phyloP scores from a whole-genome alignment of 2,888 invertebrate species.

The Patella ulyssiponensis region DNA sequence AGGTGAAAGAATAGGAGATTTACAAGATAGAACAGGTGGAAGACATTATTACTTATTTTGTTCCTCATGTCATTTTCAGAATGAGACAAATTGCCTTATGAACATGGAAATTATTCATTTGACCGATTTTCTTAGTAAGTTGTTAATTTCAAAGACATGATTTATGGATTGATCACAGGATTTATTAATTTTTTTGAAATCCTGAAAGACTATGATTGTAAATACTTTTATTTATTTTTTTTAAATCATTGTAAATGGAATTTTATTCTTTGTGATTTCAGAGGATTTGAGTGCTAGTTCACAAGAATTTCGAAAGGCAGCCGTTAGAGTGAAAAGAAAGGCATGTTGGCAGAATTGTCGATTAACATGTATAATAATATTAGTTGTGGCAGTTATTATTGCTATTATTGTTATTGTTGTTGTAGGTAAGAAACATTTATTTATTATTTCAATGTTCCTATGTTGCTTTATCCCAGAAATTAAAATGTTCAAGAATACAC shows the following conservation, averaged over 20 bases:
- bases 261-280: slow-evolving; percentile 31
- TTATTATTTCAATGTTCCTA: too few species aligned
- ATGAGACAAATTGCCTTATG: too few species aligned
- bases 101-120: too few species aligned
- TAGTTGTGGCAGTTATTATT: slow-evolving; percentile 47
- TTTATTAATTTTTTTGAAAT: too few species aligned
- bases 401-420: slow-evolving; percentile 46
- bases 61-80: too few species aligned
- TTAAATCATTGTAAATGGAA: background rate
- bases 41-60: too few species aligned
- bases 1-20: slow-evolving; percentile 54
- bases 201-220: too few species aligned
- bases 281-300: slow-evolving; percentile 51
- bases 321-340: slow-evolving; percentile 44
- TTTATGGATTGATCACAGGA: background rate
- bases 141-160: background rate
- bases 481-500: too few species aligned
- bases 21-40: slow-evolving; percentile 58
- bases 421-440: slow-evolving; percentile 41
- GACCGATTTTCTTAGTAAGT: too few species aligned
- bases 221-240: background rate
- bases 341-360: slow-evolving; percentile 56
- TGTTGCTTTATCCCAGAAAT: too few species aligned
- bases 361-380: slow-evolving; percentile 47
- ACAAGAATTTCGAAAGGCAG: slow-evolving; percentile 42